Evolutionary conservation across 2,888 invertebrate species (phyloP).

Genomic region (Cosmia trapezina): DNA sequence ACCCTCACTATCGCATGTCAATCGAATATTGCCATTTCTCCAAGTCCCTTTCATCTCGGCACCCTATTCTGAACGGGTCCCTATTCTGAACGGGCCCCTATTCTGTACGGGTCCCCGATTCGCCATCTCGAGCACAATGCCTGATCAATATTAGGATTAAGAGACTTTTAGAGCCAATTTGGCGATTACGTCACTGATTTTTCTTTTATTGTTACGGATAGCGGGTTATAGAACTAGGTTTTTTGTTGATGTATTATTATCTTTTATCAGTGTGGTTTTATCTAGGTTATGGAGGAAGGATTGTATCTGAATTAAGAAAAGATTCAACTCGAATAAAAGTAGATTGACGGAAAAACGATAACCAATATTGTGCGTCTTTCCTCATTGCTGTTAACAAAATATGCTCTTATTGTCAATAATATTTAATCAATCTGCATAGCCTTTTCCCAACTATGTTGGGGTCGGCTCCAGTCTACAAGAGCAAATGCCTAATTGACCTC

Average conservation of each 20-base stretch:
- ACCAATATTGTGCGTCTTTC: neutral
- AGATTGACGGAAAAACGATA: neutral
- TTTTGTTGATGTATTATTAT: neutral
- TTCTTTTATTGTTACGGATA: slow-evolving; percentile 55
- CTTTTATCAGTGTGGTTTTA: neutral
- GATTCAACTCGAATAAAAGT: neutral
- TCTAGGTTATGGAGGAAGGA: neutral
- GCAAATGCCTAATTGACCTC: too few species aligned
- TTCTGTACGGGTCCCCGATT: slow-evolving; percentile 57
- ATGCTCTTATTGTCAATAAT: neutral
- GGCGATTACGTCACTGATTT: slow-evolving; percentile 58
- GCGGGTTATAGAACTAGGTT: slow-evolving; percentile 3
- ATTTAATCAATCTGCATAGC: too few species aligned
- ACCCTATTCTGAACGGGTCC: slow-evolving; percentile 43
- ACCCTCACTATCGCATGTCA: slow-evolving; percentile 57
- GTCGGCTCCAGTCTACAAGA: too few species aligned
- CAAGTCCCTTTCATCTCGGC: slow-evolving; percentile 65
- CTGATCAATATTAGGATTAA: slow-evolving; percentile 62
- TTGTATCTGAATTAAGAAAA: neutral
- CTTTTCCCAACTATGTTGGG: too few species aligned
- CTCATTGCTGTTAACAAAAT: too few species aligned
- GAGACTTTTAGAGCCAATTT: slow-evolving; percentile 65
- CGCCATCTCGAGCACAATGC: slow-evolving; percentile 55
- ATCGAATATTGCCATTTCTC: slow-evolving; percentile 61
- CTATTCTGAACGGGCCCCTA: slow-evolving; percentile 43